These are phyloP conservation scores for Malurus splendens DNA, from an alignment of 2,797 vertebrate genomes.

Conservation along the genomic window DNA sequence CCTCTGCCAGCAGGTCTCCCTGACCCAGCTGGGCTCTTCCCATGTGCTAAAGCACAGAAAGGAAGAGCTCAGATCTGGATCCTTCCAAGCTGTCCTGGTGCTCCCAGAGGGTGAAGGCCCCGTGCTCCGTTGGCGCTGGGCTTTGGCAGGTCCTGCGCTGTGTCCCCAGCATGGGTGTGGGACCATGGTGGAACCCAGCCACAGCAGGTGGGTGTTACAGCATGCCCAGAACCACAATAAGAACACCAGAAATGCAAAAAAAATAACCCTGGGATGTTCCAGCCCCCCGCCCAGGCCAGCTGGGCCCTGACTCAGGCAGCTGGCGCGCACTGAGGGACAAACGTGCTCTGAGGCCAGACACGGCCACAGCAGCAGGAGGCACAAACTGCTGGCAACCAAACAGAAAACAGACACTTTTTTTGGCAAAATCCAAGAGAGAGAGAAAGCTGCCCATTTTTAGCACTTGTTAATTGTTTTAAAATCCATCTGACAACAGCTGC, in stretches of 20 bases:
- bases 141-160: background rate
- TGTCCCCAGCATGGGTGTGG: fast-evolving
- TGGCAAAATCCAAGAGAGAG: background rate
- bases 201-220: fast-evolving
- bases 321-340: fast-evolving
- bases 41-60: fast-evolving
- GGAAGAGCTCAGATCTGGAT: background rate
- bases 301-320: background rate
- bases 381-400: background rate
- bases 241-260: background rate
- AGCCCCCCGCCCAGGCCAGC: background rate
- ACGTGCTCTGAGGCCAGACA: fast-evolving
- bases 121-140: background rate
- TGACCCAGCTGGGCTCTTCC: background rate
- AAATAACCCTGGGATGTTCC: background rate
- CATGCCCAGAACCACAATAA: fast-evolving
- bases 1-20: background rate
- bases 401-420: background rate
- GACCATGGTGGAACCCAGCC: background rate
- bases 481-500: constrained; percentile 17
- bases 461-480: constrained; percentile 29
- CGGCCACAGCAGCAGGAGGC: fast-evolving
- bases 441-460: background rate
- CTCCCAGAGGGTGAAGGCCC: background rate
- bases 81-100: background rate